These are phyloP conservation scores for Drosophila micromelanica DNA, from an alignment of 1,140 invertebrate genomes.

Conservation along the genomic window DNA sequence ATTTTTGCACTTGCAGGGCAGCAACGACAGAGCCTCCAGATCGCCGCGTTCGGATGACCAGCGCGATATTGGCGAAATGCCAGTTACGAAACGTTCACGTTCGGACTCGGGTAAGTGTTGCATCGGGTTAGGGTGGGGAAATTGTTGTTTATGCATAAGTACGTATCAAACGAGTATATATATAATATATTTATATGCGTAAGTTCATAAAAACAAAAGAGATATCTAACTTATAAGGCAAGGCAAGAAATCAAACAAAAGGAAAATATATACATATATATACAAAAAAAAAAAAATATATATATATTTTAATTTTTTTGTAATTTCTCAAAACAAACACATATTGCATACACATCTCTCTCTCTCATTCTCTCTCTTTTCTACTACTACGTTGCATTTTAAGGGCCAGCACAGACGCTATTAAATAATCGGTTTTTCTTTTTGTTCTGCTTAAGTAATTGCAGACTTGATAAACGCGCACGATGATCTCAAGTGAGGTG, in stretches of 20 bases:
- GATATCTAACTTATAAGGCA: background rate
- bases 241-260: conserved; percentile 41
- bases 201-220: conserved; percentile 26
- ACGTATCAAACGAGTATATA: conserved; percentile 28
- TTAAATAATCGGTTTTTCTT: conserved; percentile 84
- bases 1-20: conserved; percentile 58
- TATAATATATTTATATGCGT: conserved; percentile 30
- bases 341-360: conserved; percentile 67
- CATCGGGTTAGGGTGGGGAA: conserved; percentile 6
- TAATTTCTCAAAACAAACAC: conserved; percentile 40
- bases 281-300: conserved; percentile 12
- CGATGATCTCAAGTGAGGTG: conserved; percentile 82
- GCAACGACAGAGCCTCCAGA: conserved; percentile 82
- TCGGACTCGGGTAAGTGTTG: conserved; percentile 79
- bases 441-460: conserved; percentile 84
- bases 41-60: conserved; percentile 81
- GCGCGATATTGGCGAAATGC: conserved; percentile 70
- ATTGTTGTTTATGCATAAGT: conserved; percentile 26
- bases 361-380: conserved; percentile 62
- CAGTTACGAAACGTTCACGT: conserved; percentile 71
- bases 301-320: conserved; percentile 18
- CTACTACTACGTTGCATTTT: conserved; percentile 77
- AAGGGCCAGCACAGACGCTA: conserved; percentile 78
- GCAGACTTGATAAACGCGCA: conserved; percentile 83
- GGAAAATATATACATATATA: conserved; percentile 42